Percentiles rank a stretch among this genome's conserved stretches.
Evolutionary conservation across 2,113 vertebrate genomes (phyloP).

Genomic region (Engraulis encrasicolus): DNA sequence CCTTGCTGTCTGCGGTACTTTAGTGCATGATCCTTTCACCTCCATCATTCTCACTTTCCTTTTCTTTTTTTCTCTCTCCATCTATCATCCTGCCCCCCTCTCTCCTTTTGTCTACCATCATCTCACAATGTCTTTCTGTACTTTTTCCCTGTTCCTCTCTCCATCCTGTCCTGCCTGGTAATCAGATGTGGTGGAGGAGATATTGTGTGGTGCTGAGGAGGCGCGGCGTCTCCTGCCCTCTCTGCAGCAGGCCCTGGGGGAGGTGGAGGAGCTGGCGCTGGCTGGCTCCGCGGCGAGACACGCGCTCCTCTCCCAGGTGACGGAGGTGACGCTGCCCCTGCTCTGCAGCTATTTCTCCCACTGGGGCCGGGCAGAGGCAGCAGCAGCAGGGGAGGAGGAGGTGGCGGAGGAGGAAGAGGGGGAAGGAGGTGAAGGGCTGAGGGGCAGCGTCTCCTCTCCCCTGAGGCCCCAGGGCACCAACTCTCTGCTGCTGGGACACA

Average conservation of each 20-base stretch:
- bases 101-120: not conserved
- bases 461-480: slow-evolving; percentile 84
- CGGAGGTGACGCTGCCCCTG: slow-evolving; percentile 90
- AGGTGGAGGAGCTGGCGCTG: slow-evolving; percentile 82
- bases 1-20: no score
- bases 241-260: slow-evolving; percentile 82
- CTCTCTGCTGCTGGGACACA: slow-evolving; percentile 83
- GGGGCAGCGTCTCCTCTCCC: slow-evolving; percentile 76
- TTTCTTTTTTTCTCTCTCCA: no score
- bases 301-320: slow-evolving; percentile 84
- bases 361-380: slow-evolving; percentile 83
- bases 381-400: no score
- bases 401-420: slow-evolving; percentile 77
- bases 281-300: slow-evolving; percentile 85
- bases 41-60: no score
- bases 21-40: no score
- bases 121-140: not conserved
- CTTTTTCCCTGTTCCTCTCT: not conserved
- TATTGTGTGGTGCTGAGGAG: slow-evolving; percentile 79
- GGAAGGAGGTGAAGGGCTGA: slow-evolving; percentile 73
- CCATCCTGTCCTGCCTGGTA: not conserved
- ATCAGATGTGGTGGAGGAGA: slow-evolving; percentile 72
- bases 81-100: not conserved
- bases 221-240: slow-evolving; percentile 85
- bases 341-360: slow-evolving; percentile 90